A percentile compares a stretch with the other conserved stretches of the same genome.
These are phyloP conservation scores for Hyposoter didymator DNA, from an alignment of 2,888 invertebrate genomes.

Conservation along the genomic window DNA sequence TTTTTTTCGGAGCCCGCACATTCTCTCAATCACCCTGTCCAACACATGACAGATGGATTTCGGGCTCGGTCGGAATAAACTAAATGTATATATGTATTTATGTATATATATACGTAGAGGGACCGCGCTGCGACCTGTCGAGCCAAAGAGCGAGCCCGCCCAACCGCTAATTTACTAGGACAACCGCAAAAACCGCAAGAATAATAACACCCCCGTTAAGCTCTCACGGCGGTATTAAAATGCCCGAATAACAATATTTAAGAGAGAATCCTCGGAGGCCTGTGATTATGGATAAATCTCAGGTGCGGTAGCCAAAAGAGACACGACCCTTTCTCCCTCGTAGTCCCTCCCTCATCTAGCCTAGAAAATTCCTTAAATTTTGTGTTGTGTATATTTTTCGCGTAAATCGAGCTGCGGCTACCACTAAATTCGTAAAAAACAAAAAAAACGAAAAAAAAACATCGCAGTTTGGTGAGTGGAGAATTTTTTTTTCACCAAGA, in stretches of 20 bases:
- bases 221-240: conserved; percentile 76
- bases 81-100: background rate
- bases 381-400: conserved; percentile 35
- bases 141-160: conserved; percentile 37
- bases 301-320: conserved; percentile 75
- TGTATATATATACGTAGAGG: conserved; percentile 44
- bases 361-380: conserved; percentile 28
- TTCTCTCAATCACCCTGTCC: conserved; percentile 2
- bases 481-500: background rate
- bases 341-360: conserved; percentile 30
- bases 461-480: background rate
- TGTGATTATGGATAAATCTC: conserved; percentile 81
- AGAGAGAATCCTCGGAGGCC: conserved; percentile 68
- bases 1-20: background rate
- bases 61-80: conserved; percentile 70
- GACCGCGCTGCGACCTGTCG: conserved; percentile 21
- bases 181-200: conserved; percentile 80
- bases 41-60: conserved; percentile 75
- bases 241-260: conserved; percentile 80
- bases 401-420: conserved; percentile 52
- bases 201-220: conserved; percentile 79
- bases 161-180: conserved; percentile 80
- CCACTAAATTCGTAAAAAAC: conserved; percentile 28
- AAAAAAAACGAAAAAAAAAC: background rate
- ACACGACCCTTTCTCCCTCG: conserved; percentile 49